Evolutionary conservation across 2,797 vertebrate species (phyloP).

Genomic region (Benthosema pterotum): DNA sequence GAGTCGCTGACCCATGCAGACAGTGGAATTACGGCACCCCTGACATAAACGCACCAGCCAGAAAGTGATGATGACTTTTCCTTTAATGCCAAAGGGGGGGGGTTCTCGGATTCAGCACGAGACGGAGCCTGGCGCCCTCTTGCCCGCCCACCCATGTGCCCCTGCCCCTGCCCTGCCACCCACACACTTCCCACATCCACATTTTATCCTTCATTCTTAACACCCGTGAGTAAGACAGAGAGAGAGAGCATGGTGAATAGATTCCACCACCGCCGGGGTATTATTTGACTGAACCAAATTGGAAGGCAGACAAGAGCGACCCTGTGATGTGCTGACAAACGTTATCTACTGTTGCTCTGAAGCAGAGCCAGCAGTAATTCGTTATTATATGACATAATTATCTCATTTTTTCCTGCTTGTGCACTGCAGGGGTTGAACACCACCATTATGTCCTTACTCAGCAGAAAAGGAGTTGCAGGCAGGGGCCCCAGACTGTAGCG

Average conservation of each 20-base stretch:
- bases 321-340: conserved; percentile 52
- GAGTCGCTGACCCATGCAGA: conserved; percentile 72
- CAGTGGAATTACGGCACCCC: conserved; percentile 49
- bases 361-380: conserved; percentile 42
- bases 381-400: conserved; percentile 66
- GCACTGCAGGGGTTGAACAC: conserved; percentile 34
- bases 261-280: conserved; percentile 45
- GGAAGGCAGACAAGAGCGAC: conserved; percentile 39
- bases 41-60: conserved; percentile 24
- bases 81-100: conserved; percentile 35
- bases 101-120: conserved; percentile 42
- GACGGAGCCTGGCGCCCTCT: conserved; percentile 26
- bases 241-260: conserved; percentile 43
- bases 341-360: conserved; percentile 45
- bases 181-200: background rate
- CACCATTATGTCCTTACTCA: conserved; percentile 60
- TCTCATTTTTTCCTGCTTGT: conserved; percentile 31
- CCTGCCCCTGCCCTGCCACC: too few relatives aligned
- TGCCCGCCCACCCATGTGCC: background rate
- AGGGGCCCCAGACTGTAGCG: conserved; percentile 14
- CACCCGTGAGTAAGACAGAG: conserved; percentile 18
- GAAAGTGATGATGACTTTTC: conserved; percentile 36
- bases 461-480: conserved; percentile 43
- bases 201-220: conserved; percentile 39
- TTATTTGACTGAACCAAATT: conserved; percentile 54